Evolutionary conservation across 2,797 vertebrate genomes (phyloP).

Genomic region (Sarcophilus harrisii): DNA sequence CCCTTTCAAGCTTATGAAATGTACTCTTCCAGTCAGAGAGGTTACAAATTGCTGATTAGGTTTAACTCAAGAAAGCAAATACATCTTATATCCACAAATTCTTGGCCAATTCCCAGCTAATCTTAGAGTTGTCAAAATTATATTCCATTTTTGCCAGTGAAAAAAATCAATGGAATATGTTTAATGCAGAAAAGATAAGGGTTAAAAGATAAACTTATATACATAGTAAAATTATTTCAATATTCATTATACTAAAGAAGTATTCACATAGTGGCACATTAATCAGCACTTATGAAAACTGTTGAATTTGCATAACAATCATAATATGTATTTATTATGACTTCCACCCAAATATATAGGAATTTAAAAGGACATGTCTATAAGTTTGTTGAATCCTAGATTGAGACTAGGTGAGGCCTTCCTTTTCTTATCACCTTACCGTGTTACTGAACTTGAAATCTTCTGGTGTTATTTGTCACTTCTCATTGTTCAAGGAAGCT

Average conservation of each 20-base stretch:
- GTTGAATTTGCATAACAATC: slow-evolving; percentile 2
- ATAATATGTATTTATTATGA: slow-evolving; percentile 17
- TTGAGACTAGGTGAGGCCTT: background rate
- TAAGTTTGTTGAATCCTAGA: too few species aligned
- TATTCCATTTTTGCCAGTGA: slow-evolving; percentile 39
- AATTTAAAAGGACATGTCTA: too few species aligned
- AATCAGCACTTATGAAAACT: background rate
- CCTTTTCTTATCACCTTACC: background rate
- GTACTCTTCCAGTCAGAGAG: slow-evolving; percentile 47
- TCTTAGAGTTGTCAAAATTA: slow-evolving; percentile 45
- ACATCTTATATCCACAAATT: slow-evolving; percentile 61
- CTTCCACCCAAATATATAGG: slow-evolving; percentile 9
- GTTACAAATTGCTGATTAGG: slow-evolving; percentile 59
- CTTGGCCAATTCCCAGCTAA: slow-evolving; percentile 60
- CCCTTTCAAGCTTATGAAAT: slow-evolving; percentile 33
- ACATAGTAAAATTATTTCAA: background rate
- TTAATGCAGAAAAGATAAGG: slow-evolving; percentile 33
- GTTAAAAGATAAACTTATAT: slow-evolving; percentile 55
- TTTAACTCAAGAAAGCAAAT: slow-evolving; percentile 64
- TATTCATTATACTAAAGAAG: slow-evolving; percentile 22
- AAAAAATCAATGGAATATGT: slow-evolving; percentile 55
- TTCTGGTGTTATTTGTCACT: background rate
- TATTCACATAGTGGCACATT: background rate
- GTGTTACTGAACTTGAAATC: background rate
- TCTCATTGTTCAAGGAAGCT: background rate